A percentile compares a stretch with the other conserved stretches of the same genome.
Conservation (phyloP, 2,888 invertebrate genomes). For the Lucinisca nassula region DNA sequence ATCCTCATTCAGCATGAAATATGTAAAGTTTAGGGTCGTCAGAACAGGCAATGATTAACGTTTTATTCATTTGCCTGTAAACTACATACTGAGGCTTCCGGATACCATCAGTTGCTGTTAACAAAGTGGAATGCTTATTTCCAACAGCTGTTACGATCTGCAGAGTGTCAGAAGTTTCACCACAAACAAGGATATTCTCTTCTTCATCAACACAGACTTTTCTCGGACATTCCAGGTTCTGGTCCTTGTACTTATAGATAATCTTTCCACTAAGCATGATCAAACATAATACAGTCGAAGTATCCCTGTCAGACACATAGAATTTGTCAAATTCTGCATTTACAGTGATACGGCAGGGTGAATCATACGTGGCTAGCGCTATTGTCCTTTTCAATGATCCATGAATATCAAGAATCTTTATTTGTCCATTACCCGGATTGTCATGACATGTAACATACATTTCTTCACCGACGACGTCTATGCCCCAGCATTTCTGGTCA, state of each 20-base stretch:
- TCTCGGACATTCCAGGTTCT: not conserved
- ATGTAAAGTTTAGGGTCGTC: not conserved
- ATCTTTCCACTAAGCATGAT: not conserved
- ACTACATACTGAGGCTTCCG: not conserved
- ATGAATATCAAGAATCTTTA: too few relatives aligned
- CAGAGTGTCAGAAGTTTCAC: not conserved
- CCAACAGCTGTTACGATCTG: not conserved
- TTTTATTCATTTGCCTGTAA: not conserved
- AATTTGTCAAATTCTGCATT: not conserved
- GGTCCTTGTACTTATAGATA: not conserved
- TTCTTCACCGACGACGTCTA: too few relatives aligned
- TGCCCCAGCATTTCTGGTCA: too few relatives aligned
- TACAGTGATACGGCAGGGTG: not conserved
- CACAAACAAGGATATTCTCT: not conserved
- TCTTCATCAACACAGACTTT: not conserved
- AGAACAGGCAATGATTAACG: not conserved
- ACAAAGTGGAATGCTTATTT: not conserved
- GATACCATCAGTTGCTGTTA: not conserved
- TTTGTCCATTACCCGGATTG: too few relatives aligned
- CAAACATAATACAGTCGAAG: not conserved
- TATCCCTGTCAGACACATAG: not conserved
- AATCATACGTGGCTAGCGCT: not conserved
- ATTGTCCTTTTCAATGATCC: too few relatives aligned
- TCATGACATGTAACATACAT: too few relatives aligned
- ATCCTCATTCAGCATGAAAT: too few relatives aligned